These are phyloP conservation scores for Hyperopisus bebe DNA, from an alignment of 2,113 vertebrate genomes.

Conservation along the genomic window DNA sequence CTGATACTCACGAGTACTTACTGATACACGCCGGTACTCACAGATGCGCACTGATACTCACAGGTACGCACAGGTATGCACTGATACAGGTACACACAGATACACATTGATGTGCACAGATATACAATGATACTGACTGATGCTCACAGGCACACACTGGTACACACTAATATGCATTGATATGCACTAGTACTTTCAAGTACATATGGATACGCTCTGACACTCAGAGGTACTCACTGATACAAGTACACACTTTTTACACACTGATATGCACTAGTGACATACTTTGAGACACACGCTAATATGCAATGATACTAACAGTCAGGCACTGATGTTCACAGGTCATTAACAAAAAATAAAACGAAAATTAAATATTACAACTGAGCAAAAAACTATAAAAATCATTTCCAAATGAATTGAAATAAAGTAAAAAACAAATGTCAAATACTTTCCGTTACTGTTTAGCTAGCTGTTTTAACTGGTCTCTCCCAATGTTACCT, in stretches of 20 bases:
- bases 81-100: not conserved
- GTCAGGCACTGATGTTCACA: not conserved
- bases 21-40: not conserved
- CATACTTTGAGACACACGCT: constrained; percentile 4
- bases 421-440: no score
- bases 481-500: no score
- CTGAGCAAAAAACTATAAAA: no score
- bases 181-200: not conserved
- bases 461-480: no score
- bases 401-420: no score
- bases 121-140: no score
- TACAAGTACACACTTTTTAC: not conserved
- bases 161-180: not conserved
- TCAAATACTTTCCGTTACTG: no score
- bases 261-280: not conserved
- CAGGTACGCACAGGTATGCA: not conserved
- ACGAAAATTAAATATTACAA: no score
- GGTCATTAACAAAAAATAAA: not conserved
- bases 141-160: no score
- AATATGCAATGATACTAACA: constrained; percentile 6
- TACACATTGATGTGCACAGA: no score
- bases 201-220: constrained; percentile 1
- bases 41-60: not conserved
- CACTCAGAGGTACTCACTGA: constrained; percentile 21
- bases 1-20: not conserved